Evolutionary conservation across 2,888 invertebrate species (phyloP).

Genomic region (Phengaris arion): DNA sequence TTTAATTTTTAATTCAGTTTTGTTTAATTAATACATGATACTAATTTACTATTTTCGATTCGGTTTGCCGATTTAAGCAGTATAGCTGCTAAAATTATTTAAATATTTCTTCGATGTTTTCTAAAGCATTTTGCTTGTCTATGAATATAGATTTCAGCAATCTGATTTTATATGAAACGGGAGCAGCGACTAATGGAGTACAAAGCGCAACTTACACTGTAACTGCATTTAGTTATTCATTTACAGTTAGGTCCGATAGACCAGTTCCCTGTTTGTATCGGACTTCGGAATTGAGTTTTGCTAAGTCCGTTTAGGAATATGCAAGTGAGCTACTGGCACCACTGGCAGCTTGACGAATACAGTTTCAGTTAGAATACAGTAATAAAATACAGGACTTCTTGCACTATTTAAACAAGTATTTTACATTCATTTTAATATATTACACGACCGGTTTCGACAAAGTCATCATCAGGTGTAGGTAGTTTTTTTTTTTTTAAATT

Average conservation of each 20-base stretch:
- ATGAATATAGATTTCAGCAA: constrained; percentile 3
- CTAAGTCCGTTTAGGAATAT: constrained; percentile 9
- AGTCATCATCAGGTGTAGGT: too few species aligned
- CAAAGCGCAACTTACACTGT: constrained; percentile 15
- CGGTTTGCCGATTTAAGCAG: neutral
- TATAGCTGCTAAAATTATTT: neutral
- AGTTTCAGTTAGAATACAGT: neutral
- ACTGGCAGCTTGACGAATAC: neutral
- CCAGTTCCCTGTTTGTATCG: constrained; percentile 19
- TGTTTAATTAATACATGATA: neutral
- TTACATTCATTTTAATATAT: too few species aligned
- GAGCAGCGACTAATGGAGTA: neutral
- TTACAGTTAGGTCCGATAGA: neutral
- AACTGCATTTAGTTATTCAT: constrained; percentile 16
- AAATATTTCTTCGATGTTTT: neutral
- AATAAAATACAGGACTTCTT: too few species aligned
- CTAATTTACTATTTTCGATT: too few species aligned
- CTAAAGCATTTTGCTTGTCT: neutral
- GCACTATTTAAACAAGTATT: too few species aligned
- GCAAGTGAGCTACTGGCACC: neutral
- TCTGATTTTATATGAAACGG: neutral
- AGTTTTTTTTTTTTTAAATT: too few species aligned
- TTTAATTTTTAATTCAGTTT: neutral
- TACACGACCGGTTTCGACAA: too few species aligned
- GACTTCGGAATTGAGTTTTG: constrained; percentile 10